Evolutionary conservation across 2,797 vertebrate genomes (phyloP), one percentile per base, ranked within the genome.

Genomic region (Sebastes diploproa): DNA sequence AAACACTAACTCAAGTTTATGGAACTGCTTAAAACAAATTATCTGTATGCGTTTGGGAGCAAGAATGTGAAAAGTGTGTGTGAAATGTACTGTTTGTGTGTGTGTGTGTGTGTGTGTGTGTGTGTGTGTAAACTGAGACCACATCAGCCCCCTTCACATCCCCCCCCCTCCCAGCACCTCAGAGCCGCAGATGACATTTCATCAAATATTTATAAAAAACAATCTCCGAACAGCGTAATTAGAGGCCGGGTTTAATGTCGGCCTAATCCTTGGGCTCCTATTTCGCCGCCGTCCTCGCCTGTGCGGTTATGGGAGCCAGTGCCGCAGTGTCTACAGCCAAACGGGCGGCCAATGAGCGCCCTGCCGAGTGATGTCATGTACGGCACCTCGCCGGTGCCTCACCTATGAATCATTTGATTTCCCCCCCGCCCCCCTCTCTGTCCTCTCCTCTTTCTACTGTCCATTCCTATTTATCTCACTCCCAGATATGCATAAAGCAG

Each of bases 181-280:
- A 86, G 82, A 72, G 92, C 93, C 89, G 80, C 91, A 90, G 89
- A 94, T 96, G 95, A 96, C 92, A 95, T 93, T 92, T 93, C 91
- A 96, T 97, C 93, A 97, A 97, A 96, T 96, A 96, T 97, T 96
- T 96, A 97, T 96, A 88, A 94, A 95, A 95, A 96, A 94, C 91
- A 92, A 95, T 91, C 90, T 91, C 89, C 46, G 88, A 88, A 89
- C 93, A 94, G 92, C 81, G 91, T 95, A 95, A 96, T 96, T 96
- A 96, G 95, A 93, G 86, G 86, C 87, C 58, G 68, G 88, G 58
- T 90, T 92, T 94, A 92, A 95, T 95, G 93, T 92, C 79, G 81
- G 72, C 46, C 86, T 89, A 88, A 94, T 91, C 92, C 89, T 88
- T 32, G 32, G 83, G 89, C 89, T 93, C 89, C 78, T 61, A 54